phyloP scores from a whole-genome alignment of 2,888 invertebrate genomes.

The Melitaea athalia region DNA sequence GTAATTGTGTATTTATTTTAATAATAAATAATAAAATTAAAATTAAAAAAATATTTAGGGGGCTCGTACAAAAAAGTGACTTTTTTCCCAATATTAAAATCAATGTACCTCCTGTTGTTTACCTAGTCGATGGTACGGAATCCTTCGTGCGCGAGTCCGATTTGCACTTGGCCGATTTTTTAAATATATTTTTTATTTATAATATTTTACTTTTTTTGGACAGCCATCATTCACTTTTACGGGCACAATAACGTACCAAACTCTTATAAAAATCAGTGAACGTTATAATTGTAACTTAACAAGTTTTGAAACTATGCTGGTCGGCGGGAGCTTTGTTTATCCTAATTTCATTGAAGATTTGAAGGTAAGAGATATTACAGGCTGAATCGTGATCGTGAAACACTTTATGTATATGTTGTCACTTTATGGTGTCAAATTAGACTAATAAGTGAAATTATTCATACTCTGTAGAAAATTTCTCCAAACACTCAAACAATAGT shows the following conservation, averaged over 20 bases:
- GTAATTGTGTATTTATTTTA: no score
- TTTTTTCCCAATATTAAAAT: no score
- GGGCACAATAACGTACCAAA: slow-evolving; percentile 54
- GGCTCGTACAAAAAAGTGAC: no score
- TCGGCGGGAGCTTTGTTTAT: slow-evolving; percentile 59
- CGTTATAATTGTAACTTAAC: slow-evolving; percentile 56
- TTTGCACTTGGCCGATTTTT: no score
- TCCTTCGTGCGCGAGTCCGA: no score
- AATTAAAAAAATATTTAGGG: no score
- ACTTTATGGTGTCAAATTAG: no score
- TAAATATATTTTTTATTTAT: no score
- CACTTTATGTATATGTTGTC: not conserved
- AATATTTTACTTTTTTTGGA: not conserved
- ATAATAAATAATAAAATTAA: no score
- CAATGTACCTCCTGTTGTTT: no score
- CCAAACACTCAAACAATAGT: slow-evolving; percentile 23
- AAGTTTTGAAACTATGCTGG: slow-evolving; percentile 50
- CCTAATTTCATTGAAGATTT: slow-evolving; percentile 49
- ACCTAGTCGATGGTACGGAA: no score
- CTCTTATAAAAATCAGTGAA: slow-evolving; percentile 49
- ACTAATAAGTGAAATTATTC: not conserved
- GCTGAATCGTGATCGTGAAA: no score
- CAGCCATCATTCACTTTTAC: slow-evolving; percentile 45
- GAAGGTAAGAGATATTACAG: slow-evolving; percentile 40
- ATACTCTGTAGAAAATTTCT: slow-evolving; percentile 23